Evolutionary conservation across 2,113 vertebrate species (phyloP).

Genomic region (Notothenia rossii): DNA sequence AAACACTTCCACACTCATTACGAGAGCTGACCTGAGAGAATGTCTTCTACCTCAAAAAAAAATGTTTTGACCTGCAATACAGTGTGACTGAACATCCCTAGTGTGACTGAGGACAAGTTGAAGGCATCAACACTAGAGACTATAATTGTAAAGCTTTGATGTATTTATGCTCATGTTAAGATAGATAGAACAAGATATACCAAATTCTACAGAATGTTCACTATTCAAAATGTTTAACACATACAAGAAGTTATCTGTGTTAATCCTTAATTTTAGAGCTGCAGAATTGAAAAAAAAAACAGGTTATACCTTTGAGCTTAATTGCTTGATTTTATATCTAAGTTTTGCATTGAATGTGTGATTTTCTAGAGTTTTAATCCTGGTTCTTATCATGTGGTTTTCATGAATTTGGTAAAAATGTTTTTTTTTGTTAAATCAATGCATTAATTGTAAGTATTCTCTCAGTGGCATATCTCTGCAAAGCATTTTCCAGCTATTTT

Average conservation of each 20-base stretch:
- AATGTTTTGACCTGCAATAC: not conserved
- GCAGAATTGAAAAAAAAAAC: conserved; percentile 9
- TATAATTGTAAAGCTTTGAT: not conserved
- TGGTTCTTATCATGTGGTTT: conserved; percentile 24
- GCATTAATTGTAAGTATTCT: conserved; percentile 27
- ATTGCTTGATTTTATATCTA: not conserved
- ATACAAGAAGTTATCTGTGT: not conserved
- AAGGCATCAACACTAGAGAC: not conserved
- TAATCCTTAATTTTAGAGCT: not conserved
- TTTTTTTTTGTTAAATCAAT: conserved; percentile 21
- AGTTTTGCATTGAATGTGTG: not conserved
- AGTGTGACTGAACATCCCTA: not conserved
- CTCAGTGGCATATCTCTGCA: conserved; percentile 38
- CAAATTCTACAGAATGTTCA: not conserved
- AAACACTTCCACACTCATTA: not conserved
- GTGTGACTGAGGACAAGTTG: not conserved
- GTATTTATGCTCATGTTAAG: not conserved
- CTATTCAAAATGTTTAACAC: not conserved
- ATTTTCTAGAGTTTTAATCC: conserved; percentile 13
- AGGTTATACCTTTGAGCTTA: not conserved
- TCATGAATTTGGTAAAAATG: conserved; percentile 30
- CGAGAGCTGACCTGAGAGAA: not conserved
- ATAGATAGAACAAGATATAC: not conserved
- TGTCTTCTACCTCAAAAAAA: conserved; percentile 11
- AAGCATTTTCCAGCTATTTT: conserved; percentile 68